These are phyloP conservation scores for Hippocampus barbouri DNA, from an alignment of 2,113 vertebrate genomes.

Conservation along the genomic window DNA sequence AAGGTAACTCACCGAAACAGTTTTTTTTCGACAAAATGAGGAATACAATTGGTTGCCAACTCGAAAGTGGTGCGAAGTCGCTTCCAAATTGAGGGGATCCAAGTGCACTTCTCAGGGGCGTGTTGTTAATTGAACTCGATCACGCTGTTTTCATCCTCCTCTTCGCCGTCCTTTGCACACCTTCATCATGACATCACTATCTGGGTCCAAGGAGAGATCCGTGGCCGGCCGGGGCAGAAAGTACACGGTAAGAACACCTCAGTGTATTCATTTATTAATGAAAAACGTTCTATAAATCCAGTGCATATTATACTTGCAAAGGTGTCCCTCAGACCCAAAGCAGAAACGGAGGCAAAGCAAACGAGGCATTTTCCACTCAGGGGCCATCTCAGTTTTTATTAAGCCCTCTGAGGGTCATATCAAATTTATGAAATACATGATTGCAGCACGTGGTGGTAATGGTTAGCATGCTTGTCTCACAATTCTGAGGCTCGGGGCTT, in stretches of 20 bases:
- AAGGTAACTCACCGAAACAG: conserved; percentile 8
- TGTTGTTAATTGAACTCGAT: conserved; percentile 54
- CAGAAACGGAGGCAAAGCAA: not conserved
- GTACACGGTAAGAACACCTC: conserved; percentile 81
- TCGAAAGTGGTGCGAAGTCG: conserved; percentile 39
- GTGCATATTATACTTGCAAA: not conserved
- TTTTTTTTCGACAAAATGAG: conserved; percentile 7
- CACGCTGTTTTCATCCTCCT: conserved; percentile 39
- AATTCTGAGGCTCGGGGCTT: not conserved
- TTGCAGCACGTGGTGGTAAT: not conserved
- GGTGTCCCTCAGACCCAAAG: not conserved
- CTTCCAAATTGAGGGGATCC: conserved; percentile 39
- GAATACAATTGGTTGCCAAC: conserved; percentile 43
- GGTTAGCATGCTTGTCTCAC: not conserved
- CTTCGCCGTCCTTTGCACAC: conserved; percentile 48
- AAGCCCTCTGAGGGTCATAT: not conserved
- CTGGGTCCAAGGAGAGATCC: conserved; percentile 90
- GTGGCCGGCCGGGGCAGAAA: conserved; percentile 86
- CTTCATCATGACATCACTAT: conserved; percentile 92
- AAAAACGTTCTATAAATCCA: not conserved
- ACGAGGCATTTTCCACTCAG: not conserved
- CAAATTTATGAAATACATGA: not conserved
- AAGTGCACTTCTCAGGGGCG: conserved; percentile 51
- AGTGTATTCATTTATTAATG: conserved; percentile 3
- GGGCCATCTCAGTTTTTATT: not conserved